Conservation (phyloP, 2,113 vertebrate species). For the Vulpes ferrilata region DNA sequence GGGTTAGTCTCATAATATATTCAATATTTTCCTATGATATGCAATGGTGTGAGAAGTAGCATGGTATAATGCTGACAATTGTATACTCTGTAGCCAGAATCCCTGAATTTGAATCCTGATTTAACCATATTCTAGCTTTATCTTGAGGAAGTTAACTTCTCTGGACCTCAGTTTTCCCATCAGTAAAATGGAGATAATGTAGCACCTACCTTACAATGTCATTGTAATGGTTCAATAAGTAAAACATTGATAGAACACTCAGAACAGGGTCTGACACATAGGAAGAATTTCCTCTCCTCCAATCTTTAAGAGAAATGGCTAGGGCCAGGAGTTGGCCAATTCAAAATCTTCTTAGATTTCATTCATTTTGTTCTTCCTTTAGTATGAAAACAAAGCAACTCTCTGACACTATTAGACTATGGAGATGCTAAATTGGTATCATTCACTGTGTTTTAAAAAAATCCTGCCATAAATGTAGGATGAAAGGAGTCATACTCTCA, state of each 20-base stretch:
- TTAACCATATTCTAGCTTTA: not conserved
- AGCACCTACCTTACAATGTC: not conserved
- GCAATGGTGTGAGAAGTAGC: not conserved
- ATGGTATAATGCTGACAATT: not conserved
- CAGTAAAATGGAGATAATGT: not conserved
- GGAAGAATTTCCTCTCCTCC: not conserved
- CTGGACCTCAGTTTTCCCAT: slow-evolving; percentile 16
- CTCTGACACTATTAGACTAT: not conserved
- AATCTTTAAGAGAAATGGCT: not conserved
- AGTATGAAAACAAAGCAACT: slow-evolving; percentile 26
- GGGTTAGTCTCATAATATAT: not conserved
- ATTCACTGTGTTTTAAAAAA: not conserved
- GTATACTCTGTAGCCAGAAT: not conserved
- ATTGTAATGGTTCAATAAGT: not conserved
- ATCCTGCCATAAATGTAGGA: not conserved
- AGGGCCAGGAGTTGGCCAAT: not conserved
- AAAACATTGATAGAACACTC: not conserved
- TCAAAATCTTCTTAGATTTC: not conserved
- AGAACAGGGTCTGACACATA: not conserved
- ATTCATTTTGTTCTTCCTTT: not conserved
- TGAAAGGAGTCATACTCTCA: not conserved
- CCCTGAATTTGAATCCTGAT: not conserved
- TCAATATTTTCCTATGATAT: not conserved
- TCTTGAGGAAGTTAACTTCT: not conserved
- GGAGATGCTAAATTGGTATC: not conserved